These are phyloP conservation scores for Acheta domesticus DNA, from an alignment of 2,888 invertebrate genomes.

Conservation along the genomic window DNA sequence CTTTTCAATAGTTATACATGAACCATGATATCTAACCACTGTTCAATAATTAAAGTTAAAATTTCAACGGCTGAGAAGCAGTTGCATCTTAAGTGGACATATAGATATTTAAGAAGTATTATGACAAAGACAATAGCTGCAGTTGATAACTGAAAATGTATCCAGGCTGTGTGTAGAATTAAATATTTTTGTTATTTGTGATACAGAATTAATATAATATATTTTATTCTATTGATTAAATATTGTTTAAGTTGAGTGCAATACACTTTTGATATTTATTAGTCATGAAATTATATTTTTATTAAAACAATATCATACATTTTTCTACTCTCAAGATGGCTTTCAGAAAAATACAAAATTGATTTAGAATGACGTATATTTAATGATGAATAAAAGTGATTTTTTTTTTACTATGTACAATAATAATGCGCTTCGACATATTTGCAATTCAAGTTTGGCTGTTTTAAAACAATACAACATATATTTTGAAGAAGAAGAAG, in stretches of 20 bases:
- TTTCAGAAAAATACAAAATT: background rate
- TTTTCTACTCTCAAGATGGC: background rate
- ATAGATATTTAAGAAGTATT: no score
- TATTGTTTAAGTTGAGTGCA: background rate
- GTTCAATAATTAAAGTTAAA: no score
- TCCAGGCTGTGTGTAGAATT: background rate
- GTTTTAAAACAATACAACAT: background rate
- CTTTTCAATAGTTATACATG: no score
- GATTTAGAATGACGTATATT: background rate
- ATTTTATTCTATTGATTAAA: background rate
- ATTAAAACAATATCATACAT: no score
- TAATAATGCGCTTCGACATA: background rate
- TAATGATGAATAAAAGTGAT: background rate
- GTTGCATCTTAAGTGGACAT: no score
- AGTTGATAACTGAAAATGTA: background rate
- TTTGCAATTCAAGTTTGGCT: background rate
- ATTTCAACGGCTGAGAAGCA: no score
- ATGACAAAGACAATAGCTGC: background rate
- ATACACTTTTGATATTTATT: background rate
- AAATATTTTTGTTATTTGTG: background rate
- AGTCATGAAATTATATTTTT: background rate
- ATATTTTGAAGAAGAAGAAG: background rate
- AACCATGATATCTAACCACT: no score
- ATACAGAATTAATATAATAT: background rate
- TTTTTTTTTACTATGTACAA: background rate